Percentiles rank a stretch among this genome's conserved stretches.
phyloP scores from a whole-genome alignment of 2,888 invertebrate species.

The Operophtera brumata region DNA sequence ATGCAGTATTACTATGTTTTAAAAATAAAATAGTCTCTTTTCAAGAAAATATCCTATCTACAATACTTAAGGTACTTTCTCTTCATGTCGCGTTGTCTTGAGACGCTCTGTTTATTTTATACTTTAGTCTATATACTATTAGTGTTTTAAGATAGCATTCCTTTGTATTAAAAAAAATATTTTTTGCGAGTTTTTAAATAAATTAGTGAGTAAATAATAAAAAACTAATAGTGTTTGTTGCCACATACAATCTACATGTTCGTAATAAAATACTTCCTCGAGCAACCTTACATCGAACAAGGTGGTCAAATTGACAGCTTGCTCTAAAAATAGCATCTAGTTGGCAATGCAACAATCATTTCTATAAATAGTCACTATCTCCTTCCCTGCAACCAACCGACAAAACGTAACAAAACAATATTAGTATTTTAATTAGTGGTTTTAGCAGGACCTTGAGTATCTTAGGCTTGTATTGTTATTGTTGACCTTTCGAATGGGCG shows the following conservation, averaged over 20 bases:
- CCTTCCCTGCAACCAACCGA: slow-evolving; percentile 9
- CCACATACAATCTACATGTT: slow-evolving; percentile 3
- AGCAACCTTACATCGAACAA: not conserved
- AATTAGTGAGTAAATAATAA: not conserved
- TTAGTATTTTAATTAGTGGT: slow-evolving; percentile 7
- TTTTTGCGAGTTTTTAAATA: too few species aligned
- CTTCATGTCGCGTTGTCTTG: too few species aligned
- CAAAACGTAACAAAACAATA: slow-evolving; percentile 16
- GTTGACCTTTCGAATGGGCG: slow-evolving; percentile 2
- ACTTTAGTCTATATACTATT: too few species aligned
- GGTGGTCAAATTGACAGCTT: not conserved
- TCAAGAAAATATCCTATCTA: too few species aligned
- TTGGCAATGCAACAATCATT: slow-evolving; percentile 27
- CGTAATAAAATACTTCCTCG: slow-evolving; percentile 6
- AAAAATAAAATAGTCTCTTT: too few species aligned
- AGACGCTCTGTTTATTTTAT: too few species aligned
- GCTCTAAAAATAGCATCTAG: slow-evolving; percentile 17
- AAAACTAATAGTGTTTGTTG: not conserved
- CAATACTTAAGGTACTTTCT: too few species aligned
- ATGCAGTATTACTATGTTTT: too few species aligned
- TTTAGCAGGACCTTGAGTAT: slow-evolving; percentile 11
- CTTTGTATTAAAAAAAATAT: too few species aligned
- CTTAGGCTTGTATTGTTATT: slow-evolving; percentile 1
- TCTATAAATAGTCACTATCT: slow-evolving; percentile 17
- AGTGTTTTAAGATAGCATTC: too few species aligned